Base-by-base conservation (phyloP, 1,140 invertebrate species). In the Euwallacea similis region DNA sequence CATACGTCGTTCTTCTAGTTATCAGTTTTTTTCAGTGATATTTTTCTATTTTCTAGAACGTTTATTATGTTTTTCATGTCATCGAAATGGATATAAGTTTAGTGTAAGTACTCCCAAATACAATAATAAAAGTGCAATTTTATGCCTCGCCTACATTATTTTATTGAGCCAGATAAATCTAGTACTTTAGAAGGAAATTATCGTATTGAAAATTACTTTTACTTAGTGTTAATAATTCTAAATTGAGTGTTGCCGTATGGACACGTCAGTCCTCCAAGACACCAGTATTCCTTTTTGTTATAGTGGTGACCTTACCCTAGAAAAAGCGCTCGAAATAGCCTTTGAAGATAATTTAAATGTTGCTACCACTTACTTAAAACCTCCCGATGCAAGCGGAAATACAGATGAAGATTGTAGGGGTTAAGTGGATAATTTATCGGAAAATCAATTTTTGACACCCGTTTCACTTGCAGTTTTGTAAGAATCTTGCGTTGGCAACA, bases 401-500 rank as follows among this genome's bases (percentile, higher is more conserved):
- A 73, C 71, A 21, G 74, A 75, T 64, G 71, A 75, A 71, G 71
- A 75, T 55, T 69, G 59, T 7, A 62, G 50, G 8, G 69, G 58
- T 15, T 21, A 54, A 7, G n/a, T 63, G 33, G 69, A 72, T 42
- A 67, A 71, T 68, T 46, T 71, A 15, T 64, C 56, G 13, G 63
- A 63, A 16, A 41, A 13, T 10, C 70, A 72, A 43, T 56, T 72
- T 7, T 13, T 16, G 54, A 46, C 60, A 43, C n/a, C 41, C 11
- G 59, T 15, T 47, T 43, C 64, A 68, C 7, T 63, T 44, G 46
- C 71, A 66, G 42, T 54, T 15, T 56, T 56, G 55, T 4, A 56
- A 7, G 46, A 50, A 50, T 7, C 46, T 50, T 50, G 2, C 13
- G 13, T 50, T 50, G 13, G 0, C 46, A 2, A 50, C 6, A 2